phyloP scores from a whole-genome alignment of 2,113 vertebrate species.

The Axis porcinus region DNA sequence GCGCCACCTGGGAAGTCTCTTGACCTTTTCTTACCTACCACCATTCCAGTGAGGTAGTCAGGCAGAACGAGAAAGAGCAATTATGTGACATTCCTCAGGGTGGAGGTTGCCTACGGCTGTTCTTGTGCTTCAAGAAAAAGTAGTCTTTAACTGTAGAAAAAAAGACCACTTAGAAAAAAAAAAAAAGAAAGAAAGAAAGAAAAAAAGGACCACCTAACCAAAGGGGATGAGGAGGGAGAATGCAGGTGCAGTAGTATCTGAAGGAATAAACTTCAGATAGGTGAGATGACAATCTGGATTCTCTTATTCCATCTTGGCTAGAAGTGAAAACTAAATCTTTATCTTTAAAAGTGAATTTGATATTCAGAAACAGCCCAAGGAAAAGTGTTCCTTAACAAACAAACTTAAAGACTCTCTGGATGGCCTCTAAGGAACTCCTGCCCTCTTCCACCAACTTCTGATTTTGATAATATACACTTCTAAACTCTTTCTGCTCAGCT shows the following conservation, averaged over 20 bases:
- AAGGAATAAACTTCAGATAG: background rate
- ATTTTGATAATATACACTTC: background rate
- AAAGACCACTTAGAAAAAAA: too few species aligned
- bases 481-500: background rate
- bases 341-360: background rate
- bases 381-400: background rate
- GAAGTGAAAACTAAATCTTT: background rate
- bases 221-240: background rate
- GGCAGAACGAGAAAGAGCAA: background rate
- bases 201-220: too few species aligned
- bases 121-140: background rate
- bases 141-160: background rate
- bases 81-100: background rate
- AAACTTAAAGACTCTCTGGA: background rate
- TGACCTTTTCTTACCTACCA: background rate
- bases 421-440: background rate
- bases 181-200: too few species aligned
- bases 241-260: rapidly evolving
- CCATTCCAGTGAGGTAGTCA: background rate
- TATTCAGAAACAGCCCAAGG: background rate
- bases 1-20: background rate
- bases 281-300: background rate
- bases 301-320: background rate
- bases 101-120: background rate
- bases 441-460: background rate